phyloP scores from a whole-genome alignment of 2,888 invertebrate genomes.

The Epirrhoe alternata region DNA sequence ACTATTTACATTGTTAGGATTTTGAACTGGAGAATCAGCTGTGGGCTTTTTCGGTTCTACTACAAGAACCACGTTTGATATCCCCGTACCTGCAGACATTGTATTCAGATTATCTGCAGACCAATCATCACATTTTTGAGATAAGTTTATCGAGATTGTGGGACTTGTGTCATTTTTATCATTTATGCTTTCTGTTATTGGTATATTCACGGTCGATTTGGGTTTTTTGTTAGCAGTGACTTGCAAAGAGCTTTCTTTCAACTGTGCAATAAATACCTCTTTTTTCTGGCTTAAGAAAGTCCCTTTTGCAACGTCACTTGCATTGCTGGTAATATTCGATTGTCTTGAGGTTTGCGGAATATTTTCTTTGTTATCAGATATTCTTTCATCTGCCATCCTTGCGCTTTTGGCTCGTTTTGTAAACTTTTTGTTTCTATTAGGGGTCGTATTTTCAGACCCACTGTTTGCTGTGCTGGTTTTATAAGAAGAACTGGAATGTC shows the following conservation, averaged over 20 bases:
- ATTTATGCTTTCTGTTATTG: slow-evolving; percentile 45
- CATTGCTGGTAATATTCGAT: slow-evolving; percentile 45
- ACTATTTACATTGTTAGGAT: slow-evolving; percentile 41
- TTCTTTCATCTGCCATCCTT: slow-evolving; percentile 51
- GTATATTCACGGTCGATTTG: slow-evolving; percentile 54
- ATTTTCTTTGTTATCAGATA: slow-evolving; percentile 66
- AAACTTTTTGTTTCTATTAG: slow-evolving; percentile 56
- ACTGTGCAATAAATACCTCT: slow-evolving; percentile 58
- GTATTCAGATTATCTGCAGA: slow-evolving; percentile 24
- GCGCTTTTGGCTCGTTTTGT: slow-evolving; percentile 53
- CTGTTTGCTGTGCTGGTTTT: slow-evolving; percentile 54
- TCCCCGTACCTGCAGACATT: slow-evolving; percentile 37
- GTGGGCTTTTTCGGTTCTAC: slow-evolving; percentile 42
- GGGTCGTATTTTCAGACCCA: slow-evolving; percentile 55
- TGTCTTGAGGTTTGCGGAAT: slow-evolving; percentile 60
- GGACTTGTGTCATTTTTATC: slow-evolving; percentile 45
- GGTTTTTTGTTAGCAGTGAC: slow-evolving; percentile 51
- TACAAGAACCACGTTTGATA: slow-evolving; percentile 50
- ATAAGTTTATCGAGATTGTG: slow-evolving; percentile 46
- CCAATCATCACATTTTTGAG: slow-evolving; percentile 45
- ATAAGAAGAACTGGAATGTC: slow-evolving; percentile 54
- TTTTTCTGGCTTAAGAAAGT: slow-evolving; percentile 54
- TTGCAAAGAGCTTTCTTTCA: slow-evolving; percentile 52
- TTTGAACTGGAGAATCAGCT: slow-evolving; percentile 15
- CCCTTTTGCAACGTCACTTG: slow-evolving; percentile 46